A percentile compares a stretch with the other conserved stretches of the same genome.
These are phyloP conservation scores for Cryptophagus acutangulus DNA, from an alignment of 2,888 invertebrate genomes.

Conservation along the genomic window DNA sequence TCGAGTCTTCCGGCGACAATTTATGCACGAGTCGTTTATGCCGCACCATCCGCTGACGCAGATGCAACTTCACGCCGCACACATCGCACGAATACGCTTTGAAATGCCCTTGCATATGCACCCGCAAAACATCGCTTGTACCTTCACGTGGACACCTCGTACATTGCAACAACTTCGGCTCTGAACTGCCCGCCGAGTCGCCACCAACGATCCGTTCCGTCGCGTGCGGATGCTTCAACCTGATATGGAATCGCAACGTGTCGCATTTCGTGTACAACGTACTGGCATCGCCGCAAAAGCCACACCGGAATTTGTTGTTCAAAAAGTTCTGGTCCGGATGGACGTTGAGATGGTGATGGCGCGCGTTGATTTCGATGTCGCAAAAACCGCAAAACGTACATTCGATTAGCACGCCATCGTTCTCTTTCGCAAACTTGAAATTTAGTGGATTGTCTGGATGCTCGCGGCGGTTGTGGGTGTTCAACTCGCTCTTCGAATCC, in stretches of 20 bases:
- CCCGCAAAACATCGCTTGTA: background rate
- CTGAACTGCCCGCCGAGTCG: background rate
- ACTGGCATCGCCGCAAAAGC: conserved; percentile 8
- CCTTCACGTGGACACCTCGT: background rate
- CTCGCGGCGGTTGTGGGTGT: background rate
- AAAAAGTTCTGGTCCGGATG: background rate
- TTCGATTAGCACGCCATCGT: background rate
- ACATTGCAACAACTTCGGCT: background rate
- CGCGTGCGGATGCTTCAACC: background rate
- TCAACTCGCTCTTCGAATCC: background rate
- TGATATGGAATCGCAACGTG: background rate
- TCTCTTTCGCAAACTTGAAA: background rate
- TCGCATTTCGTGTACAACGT: no score
- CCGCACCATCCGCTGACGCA: background rate
- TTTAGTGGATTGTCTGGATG: background rate
- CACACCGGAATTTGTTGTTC: background rate
- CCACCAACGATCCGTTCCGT: background rate
- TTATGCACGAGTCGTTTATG: conserved; percentile 3
- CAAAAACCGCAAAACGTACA: background rate
- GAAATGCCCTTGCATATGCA: background rate
- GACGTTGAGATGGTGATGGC: background rate
- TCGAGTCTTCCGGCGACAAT: conserved; percentile 3
- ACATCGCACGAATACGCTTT: background rate
- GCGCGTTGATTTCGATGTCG: background rate
- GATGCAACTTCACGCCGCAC: background rate